Evolutionary conservation across 2,797 vertebrate genomes (phyloP), one percentile per base, ranked within the genome.

Genomic region (Leptatherina wallacei): DNA sequence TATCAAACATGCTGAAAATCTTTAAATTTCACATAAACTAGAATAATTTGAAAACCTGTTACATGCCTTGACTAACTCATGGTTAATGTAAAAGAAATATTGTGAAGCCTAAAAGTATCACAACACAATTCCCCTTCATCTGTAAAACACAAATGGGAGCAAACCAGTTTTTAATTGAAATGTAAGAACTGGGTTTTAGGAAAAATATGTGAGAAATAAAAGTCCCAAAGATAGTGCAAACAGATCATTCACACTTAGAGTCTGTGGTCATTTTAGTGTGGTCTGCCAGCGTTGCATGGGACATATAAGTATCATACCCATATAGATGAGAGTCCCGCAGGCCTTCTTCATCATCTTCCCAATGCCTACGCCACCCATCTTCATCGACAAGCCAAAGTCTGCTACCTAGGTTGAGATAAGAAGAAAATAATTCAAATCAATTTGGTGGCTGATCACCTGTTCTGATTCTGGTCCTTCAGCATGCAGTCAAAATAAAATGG

Each of bases 281-380:
- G 63, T 40, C 52, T 55, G 30, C 36, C 66, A 38, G 5, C 68
- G 70, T 73, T 65, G 36, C 61, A 60, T 51, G 77, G 20, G 49
- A 73, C 33, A 70, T 73, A 61, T 33, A 66, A 54, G 59, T 71
- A 65, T 82, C 91, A 86, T 93, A 97, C 96, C 96, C 96, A 97
- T 97, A 72, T 97, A 97, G 73, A 91, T 94, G n/a, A 96, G 95
- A 12, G 96, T 97, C 69, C 96, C 96, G 80, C 96, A 97, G 12
- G 95, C 93, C 38, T 94, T 89, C 79, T 94, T 95, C 81, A 97
- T 85, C 92, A 96, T 95, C 85, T 91, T 94, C 73, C 94, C 94
- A 80, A 93, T 94, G 76, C 96, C 93, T 24, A 94, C 92, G 32
- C 96, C 95, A 1, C 90, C 89, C 64, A 94, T 96, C 92, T 94